These are phyloP conservation scores for Channa striata DNA, from an alignment of 2,797 vertebrate genomes.

Conservation along the genomic window DNA sequence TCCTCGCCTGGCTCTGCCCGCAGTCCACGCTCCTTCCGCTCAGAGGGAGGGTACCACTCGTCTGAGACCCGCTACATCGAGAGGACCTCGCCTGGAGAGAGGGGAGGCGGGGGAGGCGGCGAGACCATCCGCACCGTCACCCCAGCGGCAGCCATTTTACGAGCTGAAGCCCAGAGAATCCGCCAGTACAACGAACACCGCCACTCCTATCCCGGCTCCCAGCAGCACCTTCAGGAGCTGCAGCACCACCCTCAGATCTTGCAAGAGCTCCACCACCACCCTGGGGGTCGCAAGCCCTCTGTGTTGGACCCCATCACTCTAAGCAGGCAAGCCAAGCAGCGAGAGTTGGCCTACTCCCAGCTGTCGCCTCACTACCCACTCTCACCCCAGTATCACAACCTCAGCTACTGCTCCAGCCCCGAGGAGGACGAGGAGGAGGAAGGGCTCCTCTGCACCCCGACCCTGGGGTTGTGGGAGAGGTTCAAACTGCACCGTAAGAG, in stretches of 20 bases:
- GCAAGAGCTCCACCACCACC: conserved; percentile 87
- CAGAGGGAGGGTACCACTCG: conserved; percentile 89
- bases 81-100: conserved; percentile 89
- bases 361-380: conserved; percentile 95
- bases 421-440: conserved; percentile 86
- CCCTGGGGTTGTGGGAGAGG: conserved; percentile 95
- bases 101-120: conserved; percentile 54
- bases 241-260: conserved; percentile 88
- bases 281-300: conserved; percentile 88
- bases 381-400: conserved; percentile 95
- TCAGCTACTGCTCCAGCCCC: conserved; percentile 95
- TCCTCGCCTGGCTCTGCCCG: conserved; percentile 91
- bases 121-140: conserved; percentile 91
- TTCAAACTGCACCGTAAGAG: conserved; percentile 96
- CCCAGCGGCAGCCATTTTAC: conserved; percentile 89
- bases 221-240: conserved; percentile 91
- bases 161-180: conserved; percentile 94
- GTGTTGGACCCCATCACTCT: conserved; percentile 94
- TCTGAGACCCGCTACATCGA: conserved; percentile 95
- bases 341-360: conserved; percentile 94
- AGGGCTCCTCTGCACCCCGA: conserved; percentile 89
- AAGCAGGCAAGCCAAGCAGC: conserved; percentile 90
- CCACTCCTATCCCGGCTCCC: conserved; percentile 94
- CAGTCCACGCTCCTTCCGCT: conserved; percentile 93
- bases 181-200: conserved; percentile 95